Conservation (phyloP, 2,797 vertebrate species). For the Buceros bicornis region DNA sequence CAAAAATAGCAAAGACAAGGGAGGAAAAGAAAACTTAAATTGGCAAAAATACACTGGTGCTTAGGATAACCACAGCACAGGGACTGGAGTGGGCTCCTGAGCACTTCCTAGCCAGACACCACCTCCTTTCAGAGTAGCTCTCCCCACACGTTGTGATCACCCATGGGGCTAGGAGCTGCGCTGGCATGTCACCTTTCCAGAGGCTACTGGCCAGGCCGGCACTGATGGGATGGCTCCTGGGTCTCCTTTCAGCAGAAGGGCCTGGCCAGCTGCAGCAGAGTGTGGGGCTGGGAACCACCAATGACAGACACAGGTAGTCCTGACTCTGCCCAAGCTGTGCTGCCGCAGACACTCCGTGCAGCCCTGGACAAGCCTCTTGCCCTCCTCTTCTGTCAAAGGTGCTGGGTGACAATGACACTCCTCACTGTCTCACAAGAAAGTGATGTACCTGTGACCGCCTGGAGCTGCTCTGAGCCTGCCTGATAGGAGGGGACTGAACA, state of each 20-base stretch:
- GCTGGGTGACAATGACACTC: not conserved
- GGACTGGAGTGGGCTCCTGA: not conserved
- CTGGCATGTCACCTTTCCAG: not conserved
- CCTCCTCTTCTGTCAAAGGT: not conserved
- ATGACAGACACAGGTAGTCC: not conserved
- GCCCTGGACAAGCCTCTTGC: not conserved
- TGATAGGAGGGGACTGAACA: not conserved
- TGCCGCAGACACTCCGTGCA: not conserved
- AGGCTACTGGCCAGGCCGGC: not conserved
- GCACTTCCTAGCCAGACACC: not conserved
- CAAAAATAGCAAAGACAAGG: conserved; percentile 17
- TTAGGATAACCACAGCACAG: not conserved
- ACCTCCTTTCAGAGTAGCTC: not conserved
- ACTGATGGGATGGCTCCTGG: not conserved
- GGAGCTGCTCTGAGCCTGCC: not conserved
- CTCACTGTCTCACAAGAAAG: not conserved
- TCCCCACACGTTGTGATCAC: fast-evolving
- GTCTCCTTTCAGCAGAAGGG: not conserved
- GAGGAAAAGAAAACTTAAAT: conserved; percentile 37
- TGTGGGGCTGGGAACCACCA: not conserved
- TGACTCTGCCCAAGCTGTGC: not conserved
- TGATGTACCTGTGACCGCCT: not conserved
- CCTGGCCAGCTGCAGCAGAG: not conserved
- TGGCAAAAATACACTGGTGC: not conserved
- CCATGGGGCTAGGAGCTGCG: not conserved